Evolutionary conservation across 1,140 invertebrate genomes (phyloP), one percentile per base, ranked within the genome.

Genomic region (Aphis craccivora): DNA sequence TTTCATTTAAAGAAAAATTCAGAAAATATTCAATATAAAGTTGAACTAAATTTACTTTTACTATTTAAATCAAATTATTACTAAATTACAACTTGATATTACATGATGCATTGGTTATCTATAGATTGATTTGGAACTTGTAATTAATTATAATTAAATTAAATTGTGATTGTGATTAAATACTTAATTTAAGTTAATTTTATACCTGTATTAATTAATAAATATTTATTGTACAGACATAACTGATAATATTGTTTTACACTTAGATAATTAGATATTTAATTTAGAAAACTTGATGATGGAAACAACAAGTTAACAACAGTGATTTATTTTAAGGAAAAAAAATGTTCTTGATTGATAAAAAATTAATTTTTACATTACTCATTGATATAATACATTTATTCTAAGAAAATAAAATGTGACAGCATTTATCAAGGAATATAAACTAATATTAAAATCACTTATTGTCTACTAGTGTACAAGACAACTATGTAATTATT

Each of bases 101-200:
- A 14, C 25, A 45, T 2, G 67, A 43, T 90, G 37, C 22, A n/a
- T 45, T 90, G 9, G 25, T 90, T 90, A 60, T 53, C 8, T 55
- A 51, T 51, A 89, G 8, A 67, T 60, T 90, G 37, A 40, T 90
- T 67, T 90, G 37, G 89, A 90, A 89, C 48, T 55, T 67, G 25
- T 90, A 90, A 90, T 60, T 90, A 90, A 67, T 67, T 67, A 43
- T 43, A 67, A 90, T 90, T 76, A 91, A 81, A 81, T 91, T 48
- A 91, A 91, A 81, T 76, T 92, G 43, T 92, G 45, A 92, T 92
- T 92, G 90, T 92, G 67, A 92, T 92, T 92, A 92, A 76, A 81
- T 92, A 81, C 67, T 83, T 92, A 92, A 92, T 83, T 18, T 83
- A 92, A 92, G 67, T 92, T 51, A 81, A 92, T 92, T 92, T 92